Base-by-base conservation (phyloP, 2,888 invertebrate species). In the Synergus gifuensis region DNA sequence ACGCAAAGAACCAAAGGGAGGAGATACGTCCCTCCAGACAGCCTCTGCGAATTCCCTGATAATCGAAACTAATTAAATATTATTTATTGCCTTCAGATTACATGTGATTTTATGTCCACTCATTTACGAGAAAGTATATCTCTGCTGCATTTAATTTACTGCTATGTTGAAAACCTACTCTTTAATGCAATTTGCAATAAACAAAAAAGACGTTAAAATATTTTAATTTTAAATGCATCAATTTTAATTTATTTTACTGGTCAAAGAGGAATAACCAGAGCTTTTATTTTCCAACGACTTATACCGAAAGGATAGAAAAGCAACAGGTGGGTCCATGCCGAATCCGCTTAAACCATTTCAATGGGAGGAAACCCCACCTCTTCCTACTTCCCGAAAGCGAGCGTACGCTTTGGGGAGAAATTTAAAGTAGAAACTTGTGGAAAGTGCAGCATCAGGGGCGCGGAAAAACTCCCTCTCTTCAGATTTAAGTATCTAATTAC, bases 241-340 rank as follows among this genome's bases (percentile, higher is more conserved):
- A 77, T 36, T 18, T 22, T 18, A 8, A 11, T 76, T 42, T 62
- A 40, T 42, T 14, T 63, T 64, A 76, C 36, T 22, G 36, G 42
- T 62, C 49, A 46, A 44, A 42, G 16, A 28, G 62, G 46, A 78
- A 42, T 73, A 40, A 49, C 49, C 49, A 8, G 36, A 54, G 14
- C 28, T 73, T 73, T 54, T 73, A 36, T 73, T 73, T 73, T 73
- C 16, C 28, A 16, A n/a, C 11, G n/a, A 49, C 54, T 14, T 28
- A 44, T 67, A 2, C 69, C 66, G 63, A 78, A 78, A 82, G 81
- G 81, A 79, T 60, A 76, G 67, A 22, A 76, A 79, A 84, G 89
- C 89, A 89, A 89, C 89, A 89, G 89, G 89, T 89, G 87, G 88
- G 81, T 86, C 86, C 85, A 83, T 85, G 86, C 85, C 87, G 86